Conservation (phyloP, 2,888 invertebrate genomes). For the Exephanes ischioxanthus region DNA sequence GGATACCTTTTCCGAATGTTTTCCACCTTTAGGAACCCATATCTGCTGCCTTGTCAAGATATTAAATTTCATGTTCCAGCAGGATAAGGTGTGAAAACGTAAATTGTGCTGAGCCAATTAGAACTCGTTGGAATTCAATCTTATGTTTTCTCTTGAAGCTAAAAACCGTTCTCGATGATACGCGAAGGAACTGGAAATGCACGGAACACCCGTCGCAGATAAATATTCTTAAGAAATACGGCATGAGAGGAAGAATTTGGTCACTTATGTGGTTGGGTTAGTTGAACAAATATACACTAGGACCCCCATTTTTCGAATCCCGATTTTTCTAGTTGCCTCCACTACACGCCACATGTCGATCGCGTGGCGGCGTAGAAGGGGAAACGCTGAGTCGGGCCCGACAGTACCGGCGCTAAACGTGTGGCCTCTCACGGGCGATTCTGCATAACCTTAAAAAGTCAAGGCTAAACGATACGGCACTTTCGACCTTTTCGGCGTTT, state of each 20-base stretch:
- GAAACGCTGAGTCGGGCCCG: no score
- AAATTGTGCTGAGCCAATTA: not conserved
- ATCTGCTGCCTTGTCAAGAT: not conserved
- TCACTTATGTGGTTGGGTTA: not conserved
- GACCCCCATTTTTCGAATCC: no score
- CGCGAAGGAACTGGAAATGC: not conserved
- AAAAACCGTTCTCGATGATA: not conserved
- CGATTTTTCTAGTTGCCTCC: no score
- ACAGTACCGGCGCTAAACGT: no score
- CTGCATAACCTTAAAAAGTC: no score
- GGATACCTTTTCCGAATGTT: not conserved
- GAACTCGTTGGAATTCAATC: not conserved
- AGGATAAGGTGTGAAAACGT: not conserved
- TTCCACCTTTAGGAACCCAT: not conserved
- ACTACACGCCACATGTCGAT: no score
- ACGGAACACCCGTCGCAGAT: not conserved
- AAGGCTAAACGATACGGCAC: no score
- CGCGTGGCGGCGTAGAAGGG: no score
- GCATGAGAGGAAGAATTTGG: not conserved
- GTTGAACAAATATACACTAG: not conserved
- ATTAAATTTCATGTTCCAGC: not conserved
- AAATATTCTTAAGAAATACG: not conserved
- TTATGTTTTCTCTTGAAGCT: not conserved
- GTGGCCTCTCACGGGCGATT: no score
- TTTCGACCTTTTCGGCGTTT: no score